Base-by-base conservation (phyloP, 2,113 vertebrate genomes). In the Entomyzon cyanotis region DNA sequence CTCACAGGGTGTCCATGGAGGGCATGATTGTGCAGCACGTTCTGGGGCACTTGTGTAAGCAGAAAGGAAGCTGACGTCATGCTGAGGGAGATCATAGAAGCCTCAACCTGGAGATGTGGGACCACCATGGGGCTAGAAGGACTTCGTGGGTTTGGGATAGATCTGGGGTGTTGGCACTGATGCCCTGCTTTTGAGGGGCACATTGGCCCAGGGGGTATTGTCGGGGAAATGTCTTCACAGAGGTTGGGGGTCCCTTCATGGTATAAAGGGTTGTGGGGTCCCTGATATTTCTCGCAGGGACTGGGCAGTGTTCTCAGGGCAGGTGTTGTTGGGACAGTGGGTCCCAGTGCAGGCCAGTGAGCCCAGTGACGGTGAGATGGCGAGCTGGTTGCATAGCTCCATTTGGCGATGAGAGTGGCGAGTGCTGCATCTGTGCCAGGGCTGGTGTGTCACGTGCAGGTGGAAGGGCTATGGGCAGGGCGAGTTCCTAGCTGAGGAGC, bases 251-350 rank as follows among this genome's bases (percentile, higher is more conserved):
- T 58, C 4, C 6, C 10, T 1, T 39, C 8, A 5, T 12, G 17
- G 11, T 19, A 20, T 15, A 4, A 55, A 46, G 10, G 10, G 20
- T 9, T 14, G 27, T 6, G 15, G 28, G 1, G 10, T 49, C 9
- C 3, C 23, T 1, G 1, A 28, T 35, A 23, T 41, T 28, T 3
- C 15, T 49, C 2, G 1, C 4, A 18, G 5, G 2, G 3, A 4
- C 27, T 42, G 13, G 13, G 14, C 39, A 18, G 5, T 55, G 20
- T 49, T 33, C 3, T 27, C 3, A 21, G 25, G 42, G 10, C 6
- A 10, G 5, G 6, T 16, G 12, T 25, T 4, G 3, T 3, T 33
- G 13, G 13, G 8, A 7, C 6, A 0, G 0, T 46, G 50, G 30
- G 8, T 31, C 10, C 2, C 22, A 20, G 8, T 31, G 17, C n/a